Conservation (phyloP, 2,113 vertebrate species). For the Mohoua ochrocephala region DNA sequence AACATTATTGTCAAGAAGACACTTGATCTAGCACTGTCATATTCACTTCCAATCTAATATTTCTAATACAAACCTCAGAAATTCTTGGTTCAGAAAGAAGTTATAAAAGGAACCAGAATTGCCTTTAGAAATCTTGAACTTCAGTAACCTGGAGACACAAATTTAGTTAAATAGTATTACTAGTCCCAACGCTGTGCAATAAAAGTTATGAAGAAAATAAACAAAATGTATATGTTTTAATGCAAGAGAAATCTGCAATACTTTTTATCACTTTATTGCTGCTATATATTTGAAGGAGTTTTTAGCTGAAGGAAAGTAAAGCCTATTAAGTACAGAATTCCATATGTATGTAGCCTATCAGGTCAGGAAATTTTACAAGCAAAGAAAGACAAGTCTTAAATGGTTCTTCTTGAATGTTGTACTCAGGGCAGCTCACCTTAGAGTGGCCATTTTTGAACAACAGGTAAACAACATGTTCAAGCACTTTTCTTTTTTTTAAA, state of each 20-base stretch:
- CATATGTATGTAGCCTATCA: neutral
- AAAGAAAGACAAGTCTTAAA: neutral
- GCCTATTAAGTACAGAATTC: neutral
- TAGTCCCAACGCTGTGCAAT: neutral
- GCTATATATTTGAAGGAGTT: neutral
- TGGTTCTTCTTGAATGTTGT: neutral
- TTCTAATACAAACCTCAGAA: neutral
- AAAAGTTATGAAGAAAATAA: neutral
- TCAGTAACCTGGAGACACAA: neutral
- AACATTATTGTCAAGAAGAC: constrained; percentile 36
- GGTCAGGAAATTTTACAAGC: neutral
- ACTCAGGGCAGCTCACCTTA: neutral
- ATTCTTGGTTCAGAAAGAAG: neutral
- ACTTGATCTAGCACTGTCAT: constrained; percentile 33
- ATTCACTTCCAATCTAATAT: neutral
- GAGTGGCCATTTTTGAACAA: neutral
- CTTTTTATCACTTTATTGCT: neutral
- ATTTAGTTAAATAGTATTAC: neutral
- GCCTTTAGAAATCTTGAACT: neutral
- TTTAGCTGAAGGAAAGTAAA: neutral
- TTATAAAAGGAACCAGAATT: neutral
- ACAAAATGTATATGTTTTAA: neutral
- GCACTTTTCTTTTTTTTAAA: neutral
- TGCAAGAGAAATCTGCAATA: neutral
- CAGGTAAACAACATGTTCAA: neutral